Conservation (phyloP, 2,888 invertebrate species). For the Mythimna ferrago region DNA sequence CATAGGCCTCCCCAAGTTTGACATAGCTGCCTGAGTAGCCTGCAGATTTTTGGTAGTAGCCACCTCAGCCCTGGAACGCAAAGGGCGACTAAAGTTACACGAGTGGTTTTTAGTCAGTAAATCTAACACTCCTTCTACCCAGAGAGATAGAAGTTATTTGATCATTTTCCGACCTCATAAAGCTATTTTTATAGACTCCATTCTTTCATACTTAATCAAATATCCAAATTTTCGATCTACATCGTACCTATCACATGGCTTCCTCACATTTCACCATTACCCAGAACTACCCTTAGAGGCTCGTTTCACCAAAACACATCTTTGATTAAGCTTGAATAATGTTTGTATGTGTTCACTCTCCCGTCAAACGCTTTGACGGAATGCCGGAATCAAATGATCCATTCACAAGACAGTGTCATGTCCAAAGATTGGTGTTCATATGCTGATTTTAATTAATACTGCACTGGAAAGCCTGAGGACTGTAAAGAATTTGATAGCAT, state of each 20-base stretch:
- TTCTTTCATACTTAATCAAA: neutral
- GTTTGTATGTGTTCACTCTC: constrained; percentile 14
- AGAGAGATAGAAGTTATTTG: too few species aligned
- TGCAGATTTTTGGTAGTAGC: too few species aligned
- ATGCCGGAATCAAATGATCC: constrained; percentile 10
- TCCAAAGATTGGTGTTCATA: neutral
- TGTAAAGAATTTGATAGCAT: too few species aligned
- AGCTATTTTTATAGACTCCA: neutral
- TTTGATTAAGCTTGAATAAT: constrained; percentile 10
- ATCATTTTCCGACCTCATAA: too few species aligned
- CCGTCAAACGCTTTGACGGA: constrained; percentile 14
- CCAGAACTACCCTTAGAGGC: neutral
- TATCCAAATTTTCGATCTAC: neutral
- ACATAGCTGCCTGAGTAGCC: too few species aligned
- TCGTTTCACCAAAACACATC: constrained; percentile 2
- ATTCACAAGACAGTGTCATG: constrained; percentile 14
- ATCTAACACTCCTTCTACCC: too few species aligned
- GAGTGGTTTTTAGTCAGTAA: too few species aligned
- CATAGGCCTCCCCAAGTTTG: too few species aligned
- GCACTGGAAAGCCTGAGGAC: neutral
- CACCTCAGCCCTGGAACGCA: too few species aligned
- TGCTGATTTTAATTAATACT: constrained; percentile 15
- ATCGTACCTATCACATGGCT: neutral
- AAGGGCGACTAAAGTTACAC: too few species aligned
- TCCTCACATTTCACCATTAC: neutral